phyloP scores from a whole-genome alignment of 2,888 invertebrate genomes.

The Thyatira batis region DNA sequence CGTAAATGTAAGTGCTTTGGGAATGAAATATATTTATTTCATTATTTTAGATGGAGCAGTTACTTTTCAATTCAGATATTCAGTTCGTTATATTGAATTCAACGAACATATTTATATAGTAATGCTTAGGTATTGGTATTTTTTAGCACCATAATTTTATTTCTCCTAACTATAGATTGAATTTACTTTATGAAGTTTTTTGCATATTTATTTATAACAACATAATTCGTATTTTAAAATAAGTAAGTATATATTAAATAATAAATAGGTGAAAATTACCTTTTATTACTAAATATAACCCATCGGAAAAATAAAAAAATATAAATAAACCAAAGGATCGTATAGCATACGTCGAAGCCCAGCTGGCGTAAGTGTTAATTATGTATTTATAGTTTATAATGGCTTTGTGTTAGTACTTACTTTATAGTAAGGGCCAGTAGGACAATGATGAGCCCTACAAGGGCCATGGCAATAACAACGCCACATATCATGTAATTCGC shows the following conservation, averaged over 20 bases:
- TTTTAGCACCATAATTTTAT: neutral
- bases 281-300: too few relatives aligned
- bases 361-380: neutral
- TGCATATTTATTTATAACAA: too few relatives aligned
- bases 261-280: too few relatives aligned
- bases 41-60: conserved; percentile 8
- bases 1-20: conserved; percentile 33
- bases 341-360: neutral
- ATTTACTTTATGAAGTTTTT: too few relatives aligned
- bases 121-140: too few relatives aligned
- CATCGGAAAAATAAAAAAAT: too few relatives aligned
- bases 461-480: conserved; percentile 91
- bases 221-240: too few relatives aligned
- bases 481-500: conserved; percentile 93
- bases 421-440: conserved; percentile 91
- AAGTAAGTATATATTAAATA: too few relatives aligned
- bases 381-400: neutral
- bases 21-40: conserved; percentile 18
- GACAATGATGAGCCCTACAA: conserved; percentile 90
- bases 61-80: neutral
- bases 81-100: neutral
- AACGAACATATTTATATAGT: neutral
- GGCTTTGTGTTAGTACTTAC: conserved; percentile 78
- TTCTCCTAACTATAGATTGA: too few relatives aligned
- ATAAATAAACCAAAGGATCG: too few relatives aligned